These are phyloP conservation scores for Parotocinclus haroldoi DNA, from an alignment of 2,797 vertebrate genomes.

Conservation along the genomic window DNA sequence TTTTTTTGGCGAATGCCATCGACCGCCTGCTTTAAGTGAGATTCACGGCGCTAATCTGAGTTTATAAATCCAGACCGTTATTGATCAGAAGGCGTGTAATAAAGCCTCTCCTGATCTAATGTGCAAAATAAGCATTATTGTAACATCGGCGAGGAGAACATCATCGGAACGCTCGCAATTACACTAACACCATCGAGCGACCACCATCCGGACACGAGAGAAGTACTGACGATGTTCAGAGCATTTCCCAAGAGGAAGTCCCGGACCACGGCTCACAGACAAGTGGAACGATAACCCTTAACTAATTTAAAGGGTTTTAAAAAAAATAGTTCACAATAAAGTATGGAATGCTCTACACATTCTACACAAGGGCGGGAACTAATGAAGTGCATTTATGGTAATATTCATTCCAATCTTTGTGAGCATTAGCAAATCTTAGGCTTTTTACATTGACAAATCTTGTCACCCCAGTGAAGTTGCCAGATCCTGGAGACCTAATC, in stretches of 20 bases:
- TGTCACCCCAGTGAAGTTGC: too few species aligned
- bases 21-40: constrained; percentile 89
- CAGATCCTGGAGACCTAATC: too few species aligned
- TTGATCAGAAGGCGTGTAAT: constrained; percentile 88
- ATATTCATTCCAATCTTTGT: too few species aligned
- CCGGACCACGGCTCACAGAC: not conserved
- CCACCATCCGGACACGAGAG: constrained; percentile 63
- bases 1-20: constrained; percentile 87
- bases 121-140: constrained; percentile 89
- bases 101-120: constrained; percentile 73
- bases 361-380: too few species aligned
- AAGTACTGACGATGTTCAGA: constrained; percentile 55
- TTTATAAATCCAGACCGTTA: constrained; percentile 88
- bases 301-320: too few species aligned
- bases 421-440: too few species aligned
- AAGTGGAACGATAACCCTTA: too few species aligned
- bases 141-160: constrained; percentile 87
- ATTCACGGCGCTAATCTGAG: constrained; percentile 91
- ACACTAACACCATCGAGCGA: constrained; percentile 83
- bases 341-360: too few species aligned
- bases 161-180: constrained; percentile 89
- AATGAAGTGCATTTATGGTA: too few species aligned
- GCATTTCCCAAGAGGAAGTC: constrained; percentile 47
- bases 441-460: too few species aligned
- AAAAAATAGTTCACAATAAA: too few species aligned